These are phyloP conservation scores for Dilophus febrilis DNA, from an alignment of 2,888 invertebrate species.

Conservation along the genomic window DNA sequence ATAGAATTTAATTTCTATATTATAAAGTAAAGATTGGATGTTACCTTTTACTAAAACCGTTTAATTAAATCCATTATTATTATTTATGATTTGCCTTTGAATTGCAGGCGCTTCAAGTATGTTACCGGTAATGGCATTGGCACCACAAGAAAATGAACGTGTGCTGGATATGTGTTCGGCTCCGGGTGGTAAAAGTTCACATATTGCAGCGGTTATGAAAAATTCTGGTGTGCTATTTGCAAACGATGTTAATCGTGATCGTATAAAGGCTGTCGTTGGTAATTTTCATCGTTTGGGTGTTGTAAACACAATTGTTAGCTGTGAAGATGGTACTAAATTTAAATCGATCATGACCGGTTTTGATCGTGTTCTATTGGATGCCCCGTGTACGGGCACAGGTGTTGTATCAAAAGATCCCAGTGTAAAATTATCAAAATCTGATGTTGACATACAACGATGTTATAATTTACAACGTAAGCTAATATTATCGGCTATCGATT, in stretches of 20 bases:
- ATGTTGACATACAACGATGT: constrained; percentile 77
- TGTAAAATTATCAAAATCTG: constrained; percentile 85
- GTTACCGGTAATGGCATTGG: constrained; percentile 93
- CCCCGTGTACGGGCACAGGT: constrained; percentile 97
- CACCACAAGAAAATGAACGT: constrained; percentile 88
- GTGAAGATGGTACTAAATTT: constrained; percentile 77
- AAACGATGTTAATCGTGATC: constrained; percentile 83
- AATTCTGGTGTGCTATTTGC: constrained; percentile 93
- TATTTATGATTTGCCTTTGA: no score
- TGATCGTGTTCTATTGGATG: constrained; percentile 89
- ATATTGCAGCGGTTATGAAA: constrained; percentile 95
- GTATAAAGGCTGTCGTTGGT: constrained; percentile 82
- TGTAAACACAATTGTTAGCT: constrained; percentile 78
- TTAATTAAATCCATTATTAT: no score
- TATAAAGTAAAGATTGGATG: no score
- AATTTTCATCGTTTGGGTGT: constrained; percentile 95
- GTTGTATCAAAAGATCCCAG: constrained; percentile 94
- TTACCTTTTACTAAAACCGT: no score
- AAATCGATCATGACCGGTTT: constrained; percentile 76
- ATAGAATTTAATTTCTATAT: neutral
- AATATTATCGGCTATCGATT: constrained; percentile 90
- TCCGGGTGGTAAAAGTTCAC: constrained; percentile 96
- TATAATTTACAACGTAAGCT: constrained; percentile 85
- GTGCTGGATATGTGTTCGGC: constrained; percentile 96
- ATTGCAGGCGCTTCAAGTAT: constrained; percentile 69